These are phyloP conservation scores for Pseudolycoriella hygida DNA, from an alignment of 2,888 invertebrate species.

Conservation along the genomic window DNA sequence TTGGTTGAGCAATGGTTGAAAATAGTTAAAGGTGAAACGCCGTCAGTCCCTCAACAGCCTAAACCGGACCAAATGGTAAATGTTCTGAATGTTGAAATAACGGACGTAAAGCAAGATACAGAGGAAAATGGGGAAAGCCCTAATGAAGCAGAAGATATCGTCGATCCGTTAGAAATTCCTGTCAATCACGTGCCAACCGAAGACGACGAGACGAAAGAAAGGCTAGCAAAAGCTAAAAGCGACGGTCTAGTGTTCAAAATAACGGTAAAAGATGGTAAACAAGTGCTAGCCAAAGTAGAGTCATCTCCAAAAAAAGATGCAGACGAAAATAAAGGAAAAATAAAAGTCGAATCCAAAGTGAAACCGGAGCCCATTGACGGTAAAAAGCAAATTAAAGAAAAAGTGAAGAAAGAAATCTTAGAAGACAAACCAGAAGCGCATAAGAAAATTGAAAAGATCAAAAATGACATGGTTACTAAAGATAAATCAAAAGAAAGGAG, in stretches of 20 bases:
- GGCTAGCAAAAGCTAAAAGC: conserved; percentile 9
- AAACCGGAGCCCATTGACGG: neutral
- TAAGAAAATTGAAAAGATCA: conserved; percentile 1
- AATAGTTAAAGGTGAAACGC: conserved; percentile 59
- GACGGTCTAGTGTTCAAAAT: conserved; percentile 40
- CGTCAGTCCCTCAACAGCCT: neutral
- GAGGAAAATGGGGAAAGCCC: neutral
- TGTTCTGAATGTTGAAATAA: neutral
- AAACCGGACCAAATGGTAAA: neutral
- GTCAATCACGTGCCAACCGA: conserved; percentile 7
- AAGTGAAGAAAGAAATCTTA: neutral
- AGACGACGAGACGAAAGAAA: conserved; percentile 13
- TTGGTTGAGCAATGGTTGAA: conserved; percentile 82
- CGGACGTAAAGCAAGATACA: neutral
- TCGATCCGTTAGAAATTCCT: neutral
- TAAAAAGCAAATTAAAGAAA: neutral
- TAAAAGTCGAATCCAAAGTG: neutral
- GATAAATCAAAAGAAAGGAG: conserved; percentile 1
- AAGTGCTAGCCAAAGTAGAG: conserved; percentile 34
- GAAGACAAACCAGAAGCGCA: neutral
- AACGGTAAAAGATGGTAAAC: conserved; percentile 53
- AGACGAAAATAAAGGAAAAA: neutral
- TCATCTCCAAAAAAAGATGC: conserved; percentile 5
- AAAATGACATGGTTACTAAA: conserved; percentile 9
- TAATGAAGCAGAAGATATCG: neutral